These are phyloP conservation scores for Lepidocyrtoides sp. DNA, from an alignment of 2,888 invertebrate species.

Conservation along the genomic window DNA sequence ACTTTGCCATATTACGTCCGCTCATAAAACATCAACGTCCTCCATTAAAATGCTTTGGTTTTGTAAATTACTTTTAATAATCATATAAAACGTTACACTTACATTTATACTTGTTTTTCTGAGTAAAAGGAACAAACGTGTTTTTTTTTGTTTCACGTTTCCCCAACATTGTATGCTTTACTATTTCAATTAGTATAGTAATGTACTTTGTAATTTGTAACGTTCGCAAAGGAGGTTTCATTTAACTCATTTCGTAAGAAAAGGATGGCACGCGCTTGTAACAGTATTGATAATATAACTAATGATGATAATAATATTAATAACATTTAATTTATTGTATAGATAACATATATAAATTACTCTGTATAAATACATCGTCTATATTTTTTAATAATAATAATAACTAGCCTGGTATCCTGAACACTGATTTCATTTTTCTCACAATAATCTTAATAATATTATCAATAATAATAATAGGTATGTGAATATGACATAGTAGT, in stretches of 20 bases:
- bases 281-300: neutral
- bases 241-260: conserved; percentile 37
- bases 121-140: conserved; percentile 22
- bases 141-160: neutral
- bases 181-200: conserved; percentile 16
- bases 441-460: conserved; percentile 21
- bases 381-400: conserved; percentile 41
- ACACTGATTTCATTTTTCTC: conserved; percentile 72
- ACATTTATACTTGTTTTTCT: conserved; percentile 21
- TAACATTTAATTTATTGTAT: conserved; percentile 13
- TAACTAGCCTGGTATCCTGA: conserved; percentile 61
- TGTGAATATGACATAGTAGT: conserved; percentile 52
- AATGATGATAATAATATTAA: conserved; percentile 7
- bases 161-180: conserved; percentile 6
- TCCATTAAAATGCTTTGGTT: conserved; percentile 24
- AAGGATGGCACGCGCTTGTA: conserved; percentile 76
- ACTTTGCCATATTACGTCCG: neutral
- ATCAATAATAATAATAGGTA: neutral
- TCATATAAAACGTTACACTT: conserved; percentile 23
- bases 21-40: conserved; percentile 33
- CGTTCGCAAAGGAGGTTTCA: neutral
- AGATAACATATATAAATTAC: neutral
- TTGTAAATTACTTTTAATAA: conserved; percentile 7
- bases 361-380: conserved; percentile 35
- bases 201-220: conserved; percentile 17